Conservation (phyloP, 2,113 vertebrate species). For the Athene noctua region DNA sequence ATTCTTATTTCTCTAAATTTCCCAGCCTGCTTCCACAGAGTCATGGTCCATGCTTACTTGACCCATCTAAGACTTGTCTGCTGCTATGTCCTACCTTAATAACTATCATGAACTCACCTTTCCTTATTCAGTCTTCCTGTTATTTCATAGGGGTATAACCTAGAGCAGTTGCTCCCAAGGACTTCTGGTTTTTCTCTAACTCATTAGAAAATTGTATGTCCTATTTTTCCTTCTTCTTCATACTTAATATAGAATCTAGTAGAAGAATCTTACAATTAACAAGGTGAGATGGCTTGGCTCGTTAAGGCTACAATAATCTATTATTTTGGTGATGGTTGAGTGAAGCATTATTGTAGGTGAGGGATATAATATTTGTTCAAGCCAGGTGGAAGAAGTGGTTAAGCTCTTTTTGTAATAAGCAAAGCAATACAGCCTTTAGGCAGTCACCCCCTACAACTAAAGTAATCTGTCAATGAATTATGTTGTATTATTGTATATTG, state of each 20-base stretch:
- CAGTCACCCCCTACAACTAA: neutral
- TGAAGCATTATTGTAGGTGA: neutral
- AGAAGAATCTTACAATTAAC: neutral
- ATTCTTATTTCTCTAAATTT: neutral
- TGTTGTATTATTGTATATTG: neutral
- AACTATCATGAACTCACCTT: neutral
- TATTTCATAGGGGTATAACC: neutral
- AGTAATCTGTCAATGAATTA: neutral
- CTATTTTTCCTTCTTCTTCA: constrained; percentile 23
- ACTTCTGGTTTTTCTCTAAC: neutral
- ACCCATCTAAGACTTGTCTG: neutral
- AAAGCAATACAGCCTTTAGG: neutral
- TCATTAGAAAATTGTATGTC: constrained; percentile 7
- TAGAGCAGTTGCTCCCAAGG: constrained; percentile 1
- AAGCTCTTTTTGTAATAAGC: neutral
- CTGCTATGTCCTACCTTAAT: neutral
- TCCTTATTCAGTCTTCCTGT: neutral
- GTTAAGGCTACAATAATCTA: neutral
- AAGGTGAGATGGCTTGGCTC: neutral
- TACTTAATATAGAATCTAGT: constrained; percentile 13
- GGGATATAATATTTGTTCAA: neutral
- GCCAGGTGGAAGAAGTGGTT: neutral
- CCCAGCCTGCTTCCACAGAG: neutral
- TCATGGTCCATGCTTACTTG: neutral
- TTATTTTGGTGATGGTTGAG: neutral